Evolutionary conservation across 2,113 vertebrate genomes (phyloP).

Genomic region (Acanthochromis polyacanthus): DNA sequence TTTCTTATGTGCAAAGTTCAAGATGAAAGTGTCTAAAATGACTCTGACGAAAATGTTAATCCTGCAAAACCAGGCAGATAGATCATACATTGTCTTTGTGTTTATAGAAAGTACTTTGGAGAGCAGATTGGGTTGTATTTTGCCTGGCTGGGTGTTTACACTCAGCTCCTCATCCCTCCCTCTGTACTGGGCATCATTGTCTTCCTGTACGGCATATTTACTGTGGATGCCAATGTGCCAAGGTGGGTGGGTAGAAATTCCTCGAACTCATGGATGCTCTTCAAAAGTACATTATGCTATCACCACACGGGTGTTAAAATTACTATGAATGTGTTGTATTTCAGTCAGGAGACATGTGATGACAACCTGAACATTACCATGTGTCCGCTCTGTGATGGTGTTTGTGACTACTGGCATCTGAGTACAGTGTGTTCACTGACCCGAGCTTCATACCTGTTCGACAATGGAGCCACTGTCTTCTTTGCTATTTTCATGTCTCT

Average conservation of each 20-base stretch:
- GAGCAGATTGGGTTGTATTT: constrained; percentile 98
- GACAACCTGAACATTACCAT: constrained; percentile 92
- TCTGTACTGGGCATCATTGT: constrained; percentile 96
- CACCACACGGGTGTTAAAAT: background rate
- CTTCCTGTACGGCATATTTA: constrained; percentile 95
- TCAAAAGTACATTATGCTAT: background rate
- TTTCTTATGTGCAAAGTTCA: background rate
- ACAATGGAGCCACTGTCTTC: constrained; percentile 95
- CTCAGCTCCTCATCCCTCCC: constrained; percentile 95
- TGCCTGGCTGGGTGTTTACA: constrained; percentile 98
- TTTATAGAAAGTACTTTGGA: constrained; percentile 96
- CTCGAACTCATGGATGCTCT: background rate
- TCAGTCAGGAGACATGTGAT: constrained; percentile 93
- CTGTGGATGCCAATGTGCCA: constrained; percentile 93
- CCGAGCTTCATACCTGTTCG: constrained; percentile 93
- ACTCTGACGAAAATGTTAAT: background rate
- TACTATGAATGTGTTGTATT: constrained; percentile 12
- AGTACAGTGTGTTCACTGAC: constrained; percentile 92
- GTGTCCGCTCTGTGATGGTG: constrained; percentile 96
- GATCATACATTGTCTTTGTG: constrained; percentile 13
- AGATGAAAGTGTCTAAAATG: constrained; percentile 5
- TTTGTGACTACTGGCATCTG: constrained; percentile 96
- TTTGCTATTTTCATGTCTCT: constrained; percentile 98
- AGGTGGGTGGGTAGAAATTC: constrained; percentile 84
- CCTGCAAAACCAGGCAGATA: background rate